Evolutionary conservation across 1,140 invertebrate species (phyloP).

Genomic region (Patella vulgata): DNA sequence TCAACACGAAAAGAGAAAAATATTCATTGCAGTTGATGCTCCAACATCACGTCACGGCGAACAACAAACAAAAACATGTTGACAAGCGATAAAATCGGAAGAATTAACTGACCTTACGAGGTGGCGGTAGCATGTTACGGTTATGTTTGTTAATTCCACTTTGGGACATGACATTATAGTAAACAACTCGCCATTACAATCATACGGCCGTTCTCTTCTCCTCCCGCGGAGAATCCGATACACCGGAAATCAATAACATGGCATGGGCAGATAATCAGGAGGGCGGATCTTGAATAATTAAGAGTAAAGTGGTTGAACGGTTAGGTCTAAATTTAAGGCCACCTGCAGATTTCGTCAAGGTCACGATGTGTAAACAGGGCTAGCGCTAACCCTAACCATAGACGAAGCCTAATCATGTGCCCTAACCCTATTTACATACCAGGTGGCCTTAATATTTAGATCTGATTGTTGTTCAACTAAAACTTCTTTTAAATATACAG

Average conservation of each 20-base stretch:
- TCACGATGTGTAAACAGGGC: too few species aligned
- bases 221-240: slow-evolving; percentile 14
- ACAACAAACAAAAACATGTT: not conserved
- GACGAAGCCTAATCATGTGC: too few species aligned
- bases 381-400: too few species aligned
- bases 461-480: too few species aligned
- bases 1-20: slow-evolving; percentile 1
- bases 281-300: not conserved
- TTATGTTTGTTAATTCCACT: slow-evolving; percentile 17
- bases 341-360: too few species aligned
- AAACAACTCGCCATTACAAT: slow-evolving; percentile 31
- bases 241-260: not conserved
- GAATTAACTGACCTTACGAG: slow-evolving; percentile 49
- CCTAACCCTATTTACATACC: too few species aligned
- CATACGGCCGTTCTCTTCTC: slow-evolving; percentile 31
- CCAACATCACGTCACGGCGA: not conserved
- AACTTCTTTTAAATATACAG: too few species aligned
- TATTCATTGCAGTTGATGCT: not conserved
- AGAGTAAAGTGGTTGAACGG: too few species aligned
- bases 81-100: too few species aligned
- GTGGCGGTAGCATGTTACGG: slow-evolving; percentile 51
- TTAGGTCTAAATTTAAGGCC: too few species aligned
- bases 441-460: too few species aligned
- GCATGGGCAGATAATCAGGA: not conserved
- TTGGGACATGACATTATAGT: slow-evolving; percentile 5